Percentiles rank a stretch among this genome's conserved stretches.
Evolutionary conservation across 2,797 vertebrate species (phyloP).

Genomic region (Peromyscus nudipes): DNA sequence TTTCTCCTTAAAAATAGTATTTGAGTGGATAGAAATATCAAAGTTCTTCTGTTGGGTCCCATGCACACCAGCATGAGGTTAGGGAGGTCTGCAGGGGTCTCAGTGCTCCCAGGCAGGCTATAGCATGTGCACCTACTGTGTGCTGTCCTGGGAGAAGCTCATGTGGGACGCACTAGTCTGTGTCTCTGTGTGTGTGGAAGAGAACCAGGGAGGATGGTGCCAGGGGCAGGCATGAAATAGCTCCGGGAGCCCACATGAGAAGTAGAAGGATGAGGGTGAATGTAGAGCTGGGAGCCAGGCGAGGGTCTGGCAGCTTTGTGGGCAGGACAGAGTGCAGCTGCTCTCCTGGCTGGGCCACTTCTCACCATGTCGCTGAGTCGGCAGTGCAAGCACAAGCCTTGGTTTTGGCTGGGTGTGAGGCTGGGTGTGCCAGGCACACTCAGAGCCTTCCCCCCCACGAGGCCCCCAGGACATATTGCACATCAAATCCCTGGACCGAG

Average conservation of each 20-base stretch:
- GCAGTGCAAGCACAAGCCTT: background rate
- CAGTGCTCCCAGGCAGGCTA: rapidly evolving
- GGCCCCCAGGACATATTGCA: slow-evolving; percentile 85
- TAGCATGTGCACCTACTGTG: rapidly evolving
- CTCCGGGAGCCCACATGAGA: rapidly evolving
- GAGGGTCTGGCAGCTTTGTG: background rate
- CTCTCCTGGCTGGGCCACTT: background rate
- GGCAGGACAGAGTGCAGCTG: background rate
- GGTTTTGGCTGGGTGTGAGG: slow-evolving; percentile 68
- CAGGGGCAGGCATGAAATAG: background rate
- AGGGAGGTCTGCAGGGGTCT: rapidly evolving
- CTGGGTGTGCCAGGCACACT: slow-evolving; percentile 78
- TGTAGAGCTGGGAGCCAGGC: background rate
- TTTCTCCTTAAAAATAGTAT: background rate
- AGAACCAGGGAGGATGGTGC: background rate
- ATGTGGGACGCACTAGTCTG: rapidly evolving
- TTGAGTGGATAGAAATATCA: rapidly evolving
- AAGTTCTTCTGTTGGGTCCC: rapidly evolving
- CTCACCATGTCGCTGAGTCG: background rate
- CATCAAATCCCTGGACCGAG: slow-evolving; percentile 83
- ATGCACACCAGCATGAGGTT: rapidly evolving
- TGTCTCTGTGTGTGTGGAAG: background rate
- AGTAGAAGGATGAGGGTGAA: rapidly evolving
- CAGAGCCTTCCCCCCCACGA: slow-evolving; percentile 86
- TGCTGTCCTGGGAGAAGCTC: rapidly evolving